Evolutionary conservation across 2,113 vertebrate species (phyloP).

Genomic region (Atrichornis clamosus): DNA sequence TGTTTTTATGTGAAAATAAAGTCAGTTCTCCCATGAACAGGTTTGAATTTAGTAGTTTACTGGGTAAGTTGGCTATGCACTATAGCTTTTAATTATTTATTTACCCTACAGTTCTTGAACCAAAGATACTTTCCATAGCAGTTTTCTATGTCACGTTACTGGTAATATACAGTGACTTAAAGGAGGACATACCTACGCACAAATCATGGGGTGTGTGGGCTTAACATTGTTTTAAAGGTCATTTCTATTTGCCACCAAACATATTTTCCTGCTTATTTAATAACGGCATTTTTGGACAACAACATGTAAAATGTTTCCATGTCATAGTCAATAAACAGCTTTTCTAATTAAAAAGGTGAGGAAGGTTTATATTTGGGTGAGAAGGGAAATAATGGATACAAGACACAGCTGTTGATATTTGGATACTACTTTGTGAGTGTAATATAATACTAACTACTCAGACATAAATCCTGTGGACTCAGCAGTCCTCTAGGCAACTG

Average conservation of each 20-base stretch:
- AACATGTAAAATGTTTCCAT: constrained; percentile 40
- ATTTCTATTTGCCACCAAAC: constrained; percentile 31
- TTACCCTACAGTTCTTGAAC: background rate
- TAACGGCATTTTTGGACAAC: constrained; percentile 17
- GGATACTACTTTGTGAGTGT: constrained; percentile 50
- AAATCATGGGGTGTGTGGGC: constrained; percentile 16
- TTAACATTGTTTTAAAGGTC: constrained; percentile 51
- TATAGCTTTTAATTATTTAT: background rate
- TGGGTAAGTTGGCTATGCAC: background rate
- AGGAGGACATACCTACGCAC: constrained; percentile 3
- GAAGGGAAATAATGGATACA: constrained; percentile 40
- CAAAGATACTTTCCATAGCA: constrained; percentile 23
- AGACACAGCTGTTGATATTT: constrained; percentile 58
- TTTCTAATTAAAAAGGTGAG: constrained; percentile 59
- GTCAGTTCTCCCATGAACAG: background rate
- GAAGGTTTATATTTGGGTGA: constrained; percentile 51
- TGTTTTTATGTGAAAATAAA: background rate
- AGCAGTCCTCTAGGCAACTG: constrained; percentile 4
- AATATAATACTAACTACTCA: constrained; percentile 36
- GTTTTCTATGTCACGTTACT: background rate
- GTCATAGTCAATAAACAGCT: constrained; percentile 42
- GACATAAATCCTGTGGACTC: constrained; percentile 28
- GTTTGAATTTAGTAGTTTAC: background rate
- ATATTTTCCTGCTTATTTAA: constrained; percentile 55
- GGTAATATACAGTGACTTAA: background rate